Percentiles rank a stretch among this genome's conserved stretches.
Evolutionary conservation across 2,113 vertebrate genomes (phyloP).

Genomic region (Ptyas mucosa): DNA sequence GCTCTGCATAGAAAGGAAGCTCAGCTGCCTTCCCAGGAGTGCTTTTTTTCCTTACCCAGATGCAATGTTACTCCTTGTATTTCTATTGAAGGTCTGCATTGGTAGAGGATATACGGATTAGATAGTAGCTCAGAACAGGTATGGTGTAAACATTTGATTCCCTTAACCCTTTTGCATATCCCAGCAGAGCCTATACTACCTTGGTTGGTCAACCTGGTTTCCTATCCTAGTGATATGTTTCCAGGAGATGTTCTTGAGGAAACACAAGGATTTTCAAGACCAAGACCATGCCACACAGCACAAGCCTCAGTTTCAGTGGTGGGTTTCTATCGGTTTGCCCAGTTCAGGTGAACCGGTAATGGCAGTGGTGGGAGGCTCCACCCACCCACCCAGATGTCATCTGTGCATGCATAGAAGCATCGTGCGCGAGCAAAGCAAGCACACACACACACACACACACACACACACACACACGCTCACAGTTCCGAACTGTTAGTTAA

Average conservation of each 20-base stretch:
- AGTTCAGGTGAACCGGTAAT: too few relatives aligned
- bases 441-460: too few relatives aligned
- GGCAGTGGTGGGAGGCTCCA: too few relatives aligned
- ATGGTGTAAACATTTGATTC: not conserved
- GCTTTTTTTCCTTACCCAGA: not conserved
- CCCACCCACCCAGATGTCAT: too few relatives aligned
- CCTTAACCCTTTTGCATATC: not conserved
- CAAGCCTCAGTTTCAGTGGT: not conserved
- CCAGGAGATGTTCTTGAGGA: not conserved
- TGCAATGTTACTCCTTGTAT: not conserved
- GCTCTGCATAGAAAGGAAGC: conserved; percentile 15
- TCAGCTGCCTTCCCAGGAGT: not conserved
- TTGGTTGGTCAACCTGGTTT: not conserved
- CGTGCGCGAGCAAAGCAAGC: too few relatives aligned
- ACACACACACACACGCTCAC: too few relatives aligned
- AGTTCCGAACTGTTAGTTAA: too few relatives aligned
- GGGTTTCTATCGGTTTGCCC: too few relatives aligned
- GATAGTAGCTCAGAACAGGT: not conserved
- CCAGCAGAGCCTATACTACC: not conserved
- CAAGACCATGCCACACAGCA: not conserved
- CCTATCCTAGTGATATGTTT: not conserved
- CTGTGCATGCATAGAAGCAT: too few relatives aligned
- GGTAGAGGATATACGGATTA: not conserved
- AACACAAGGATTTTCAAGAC: too few relatives aligned
- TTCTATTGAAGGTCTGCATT: not conserved